These are phyloP conservation scores for Tetraneura akinire DNA, from an alignment of 1,140 invertebrate species.

Conservation along the genomic window DNA sequence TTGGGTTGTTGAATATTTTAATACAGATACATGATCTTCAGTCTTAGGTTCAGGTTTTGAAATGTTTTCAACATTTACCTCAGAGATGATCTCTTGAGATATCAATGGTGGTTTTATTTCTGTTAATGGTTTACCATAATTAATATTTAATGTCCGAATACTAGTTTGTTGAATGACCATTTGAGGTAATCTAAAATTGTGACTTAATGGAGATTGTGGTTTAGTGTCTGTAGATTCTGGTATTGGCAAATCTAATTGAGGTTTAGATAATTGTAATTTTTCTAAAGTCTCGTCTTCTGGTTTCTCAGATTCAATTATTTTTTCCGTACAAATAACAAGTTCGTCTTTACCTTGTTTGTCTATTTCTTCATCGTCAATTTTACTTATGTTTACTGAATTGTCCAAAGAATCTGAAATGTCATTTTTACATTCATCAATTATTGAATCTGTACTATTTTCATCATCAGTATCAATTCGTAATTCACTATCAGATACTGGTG, in stretches of 20 bases:
- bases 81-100: conserved; percentile 23
- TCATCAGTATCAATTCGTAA: conserved; percentile 85
- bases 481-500: conserved; percentile 80
- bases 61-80: neutral
- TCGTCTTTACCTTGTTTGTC: conserved; percentile 19
- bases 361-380: conserved; percentile 32
- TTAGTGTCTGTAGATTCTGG: neutral
- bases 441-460: conserved; percentile 69
- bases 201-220: conserved; percentile 39
- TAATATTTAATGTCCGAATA: conserved; percentile 35
- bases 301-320: conserved; percentile 24
- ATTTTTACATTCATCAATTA: conserved; percentile 54
- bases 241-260: neutral
- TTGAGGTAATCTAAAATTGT: conserved; percentile 44
- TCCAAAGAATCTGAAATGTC: conserved; percentile 60
- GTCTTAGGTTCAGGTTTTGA: neutral
- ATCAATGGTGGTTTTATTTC: conserved; percentile 12
- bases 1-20: conserved; percentile 39
- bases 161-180: conserved; percentile 47
- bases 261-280: conserved; percentile 1
- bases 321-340: neutral
- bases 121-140: conserved; percentile 35
- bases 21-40: conserved; percentile 43
- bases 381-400: conserved; percentile 60
- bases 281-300: neutral